phyloP scores from a whole-genome alignment of 2,888 invertebrate genomes.

The Trichogramma evanescens region DNA sequence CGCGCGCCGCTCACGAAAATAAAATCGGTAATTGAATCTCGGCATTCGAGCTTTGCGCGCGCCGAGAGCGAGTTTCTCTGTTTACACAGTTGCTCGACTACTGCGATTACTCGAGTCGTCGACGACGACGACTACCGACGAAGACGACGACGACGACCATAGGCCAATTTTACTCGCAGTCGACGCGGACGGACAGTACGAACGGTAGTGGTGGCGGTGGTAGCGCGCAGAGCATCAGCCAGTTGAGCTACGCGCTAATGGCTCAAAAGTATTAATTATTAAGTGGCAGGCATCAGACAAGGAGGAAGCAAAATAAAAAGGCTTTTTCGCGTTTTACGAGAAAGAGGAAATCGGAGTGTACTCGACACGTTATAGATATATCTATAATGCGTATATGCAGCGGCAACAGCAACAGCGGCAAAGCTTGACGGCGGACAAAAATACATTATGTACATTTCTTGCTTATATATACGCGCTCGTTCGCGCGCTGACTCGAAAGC shows the following conservation, averaged over 20 bases:
- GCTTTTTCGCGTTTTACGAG: no score
- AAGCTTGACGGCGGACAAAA: constrained; percentile 21
- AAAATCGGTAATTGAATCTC: constrained; percentile 18
- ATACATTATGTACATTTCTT: constrained; percentile 5
- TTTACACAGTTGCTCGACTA: constrained; percentile 16
- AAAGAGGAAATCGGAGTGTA: no score
- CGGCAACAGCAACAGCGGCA: neutral
- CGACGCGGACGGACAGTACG: neutral
- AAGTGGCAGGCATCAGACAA: constrained; percentile 12
- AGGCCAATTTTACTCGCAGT: constrained; percentile 15
- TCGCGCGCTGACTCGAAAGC: constrained; percentile 5
- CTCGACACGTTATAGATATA: no score
- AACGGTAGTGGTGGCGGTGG: no score
- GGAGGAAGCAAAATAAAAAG: neutral
- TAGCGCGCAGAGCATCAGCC: neutral
- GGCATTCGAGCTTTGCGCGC: constrained; percentile 9
- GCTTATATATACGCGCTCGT: neutral
- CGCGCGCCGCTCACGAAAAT: neutral
- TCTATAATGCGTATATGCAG: no score
- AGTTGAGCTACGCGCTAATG: constrained; percentile 10
- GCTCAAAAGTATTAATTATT: constrained; percentile 23
- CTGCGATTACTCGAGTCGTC: no score
- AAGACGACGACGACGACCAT: neutral
- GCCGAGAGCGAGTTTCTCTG: neutral
- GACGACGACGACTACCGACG: no score